Percentiles rank a stretch among this genome's conserved stretches.
phyloP scores from a whole-genome alignment of 2,888 invertebrate species.

The Sphaeridia pumilis region DNA sequence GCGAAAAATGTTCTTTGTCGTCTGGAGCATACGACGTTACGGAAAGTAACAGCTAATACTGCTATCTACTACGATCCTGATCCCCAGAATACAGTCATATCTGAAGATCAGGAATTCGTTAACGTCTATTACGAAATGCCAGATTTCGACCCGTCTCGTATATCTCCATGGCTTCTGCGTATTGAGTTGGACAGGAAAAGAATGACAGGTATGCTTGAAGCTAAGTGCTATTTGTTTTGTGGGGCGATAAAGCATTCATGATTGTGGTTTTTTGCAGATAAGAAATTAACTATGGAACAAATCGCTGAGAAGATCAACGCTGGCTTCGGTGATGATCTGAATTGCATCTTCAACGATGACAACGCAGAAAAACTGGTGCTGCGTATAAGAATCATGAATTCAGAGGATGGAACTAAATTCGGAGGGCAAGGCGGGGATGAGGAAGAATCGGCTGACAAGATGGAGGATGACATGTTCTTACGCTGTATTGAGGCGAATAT shows the following conservation, averaged over 20 bases:
- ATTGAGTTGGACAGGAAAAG: slow-evolving; percentile 96
- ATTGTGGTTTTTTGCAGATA: slow-evolving; percentile 54
- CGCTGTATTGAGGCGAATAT: slow-evolving; percentile 98
- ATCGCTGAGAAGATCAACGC: slow-evolving; percentile 99
- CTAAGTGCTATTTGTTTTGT: too few relatives aligned
- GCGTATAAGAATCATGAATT: slow-evolving; percentile 96
- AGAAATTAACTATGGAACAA: slow-evolving; percentile 98
- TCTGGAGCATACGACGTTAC: slow-evolving; percentile 91
- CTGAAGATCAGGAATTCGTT: slow-evolving; percentile 98
- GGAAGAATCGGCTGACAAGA: slow-evolving; percentile 86
- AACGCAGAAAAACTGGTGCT: slow-evolving; percentile 97
- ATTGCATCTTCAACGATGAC: slow-evolving; percentile 99
- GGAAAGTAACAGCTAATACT: slow-evolving; percentile 95
- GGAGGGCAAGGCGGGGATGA: slow-evolving; percentile 57
- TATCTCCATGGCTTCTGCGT: slow-evolving; percentile 95
- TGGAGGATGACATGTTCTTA: slow-evolving; percentile 99
- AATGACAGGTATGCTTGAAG: slow-evolving; percentile 55
- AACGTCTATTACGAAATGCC: slow-evolving; percentile 99
- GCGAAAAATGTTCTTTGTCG: slow-evolving; percentile 97
- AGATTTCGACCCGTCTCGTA: slow-evolving; percentile 93
- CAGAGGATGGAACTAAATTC: slow-evolving; percentile 70
- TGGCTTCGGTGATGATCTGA: slow-evolving; percentile 97
- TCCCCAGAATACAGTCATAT: slow-evolving; percentile 94
- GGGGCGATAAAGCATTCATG: neutral
- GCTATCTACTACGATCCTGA: slow-evolving; percentile 99